Evolutionary conservation across 2,888 invertebrate genomes (phyloP), one percentile per base, ranked within the genome.

Genomic region (Sialis fuliginosa): DNA sequence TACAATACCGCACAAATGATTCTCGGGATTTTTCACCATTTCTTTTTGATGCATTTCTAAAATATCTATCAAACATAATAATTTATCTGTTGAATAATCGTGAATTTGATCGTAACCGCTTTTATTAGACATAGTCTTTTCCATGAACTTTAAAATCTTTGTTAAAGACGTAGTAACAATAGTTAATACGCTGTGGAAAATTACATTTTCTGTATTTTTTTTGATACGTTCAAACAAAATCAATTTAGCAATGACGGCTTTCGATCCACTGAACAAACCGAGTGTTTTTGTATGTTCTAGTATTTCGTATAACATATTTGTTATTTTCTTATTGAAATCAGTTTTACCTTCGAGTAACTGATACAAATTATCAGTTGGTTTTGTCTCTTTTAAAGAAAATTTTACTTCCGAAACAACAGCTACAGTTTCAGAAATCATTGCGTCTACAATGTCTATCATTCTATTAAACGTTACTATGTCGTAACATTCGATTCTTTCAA

Each of bases 191-290:
- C 44, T 47, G 13, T 50, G 67, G 1, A 69, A 48, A 5, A 57
- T 51, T 31, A 57, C 54, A 44, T 75, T 72, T 3, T 71, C 63
- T 31, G 63, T 55, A 0, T 68, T 53, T 10, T 69, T 68, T 53
- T 74, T 77, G 10, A 80, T 61, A 6, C 75, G 61, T 57, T 85
- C 81, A 6, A 82, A 56, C 42, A 79, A 68, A 13, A 83, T 70
- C 2, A 74, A 64, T 47, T 77, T 68, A 0, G 77, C 68, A 2
- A 81, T 57, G 6, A 79, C 65, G 0, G 74, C 71, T 48, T 77
- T 64, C 2, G 66, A 60, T 0, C 76, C 79, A 1, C 79, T 79
- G 56, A 74, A 84, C 6, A 68, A 57, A 0, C 76, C 69, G 59
- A 70, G 56, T 39, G 71, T 70, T 0, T 62, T 48, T 45, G 80